Base-by-base conservation (phyloP, 2,888 invertebrate species). In the Drosophila quasianomalipes region DNA sequence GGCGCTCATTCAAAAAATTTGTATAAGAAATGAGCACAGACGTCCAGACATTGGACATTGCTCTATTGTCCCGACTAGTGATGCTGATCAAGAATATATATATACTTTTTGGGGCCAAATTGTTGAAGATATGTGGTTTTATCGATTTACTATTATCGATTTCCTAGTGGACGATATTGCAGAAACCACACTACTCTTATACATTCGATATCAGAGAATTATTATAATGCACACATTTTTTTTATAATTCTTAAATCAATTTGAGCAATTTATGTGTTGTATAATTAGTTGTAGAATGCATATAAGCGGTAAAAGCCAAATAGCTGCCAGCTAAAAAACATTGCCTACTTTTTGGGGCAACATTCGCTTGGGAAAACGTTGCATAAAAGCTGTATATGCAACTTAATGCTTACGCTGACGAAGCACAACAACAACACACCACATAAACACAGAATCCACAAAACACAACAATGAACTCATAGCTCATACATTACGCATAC, bases 401-500 rank as follows among this genome's bases (percentile, higher is more conserved):
- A 55, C 55, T 53, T 33, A 28, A 47, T 59, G 10, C 55, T 39
- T 51, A 22, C 33, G 49, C 52, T 54, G 26, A 41, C n/a, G 41
- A 16, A 22, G 10, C 10, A 19, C 30, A 30, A 31, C 14, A 30
- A 30, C 26, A 60, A 22, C 30, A 28, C n/a, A n/a, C n/a, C 12
- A 22, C 26, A 30, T 30, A 10, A 49, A 16, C 30, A 10, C 19
- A 31, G 14, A n/a, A 28, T 3, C 1, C 19, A 58, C 30, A 35
- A 9, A 35, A 54, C 12, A 53, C 53, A 74, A 52, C 49, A 74
- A 51, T 16, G 54, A 62, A 52, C 30, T 28, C 70, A 62, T 41
- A 66, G 55, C 78, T 85, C 75, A 81, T 88, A 55, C 70, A 88
- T 85, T 73, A 74, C 72, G 73, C 59, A 84, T 88, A 75, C 83